phyloP scores from a whole-genome alignment of 2,113 vertebrate species.

The Ploceus nigricollis region DNA sequence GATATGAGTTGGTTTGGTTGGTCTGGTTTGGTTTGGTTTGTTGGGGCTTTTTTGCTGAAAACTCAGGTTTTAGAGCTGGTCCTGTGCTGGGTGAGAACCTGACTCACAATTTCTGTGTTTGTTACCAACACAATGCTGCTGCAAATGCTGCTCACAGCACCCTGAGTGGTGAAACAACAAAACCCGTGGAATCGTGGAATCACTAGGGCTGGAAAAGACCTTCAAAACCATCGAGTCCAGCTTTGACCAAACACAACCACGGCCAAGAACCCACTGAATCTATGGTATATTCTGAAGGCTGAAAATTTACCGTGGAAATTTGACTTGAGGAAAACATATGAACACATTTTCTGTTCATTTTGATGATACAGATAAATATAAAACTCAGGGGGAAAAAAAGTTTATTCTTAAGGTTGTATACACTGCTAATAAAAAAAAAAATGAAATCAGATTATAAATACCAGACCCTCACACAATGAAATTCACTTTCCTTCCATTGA shows the following conservation, averaged over 20 bases:
- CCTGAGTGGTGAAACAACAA: neutral
- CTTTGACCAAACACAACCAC: neutral
- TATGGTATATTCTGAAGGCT: neutral
- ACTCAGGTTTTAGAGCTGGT: neutral
- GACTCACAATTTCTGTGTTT: neutral
- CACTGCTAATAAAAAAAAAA: neutral
- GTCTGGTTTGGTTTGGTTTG: neutral
- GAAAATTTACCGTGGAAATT: neutral
- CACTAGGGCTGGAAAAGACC: neutral
- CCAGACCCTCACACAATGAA: neutral
- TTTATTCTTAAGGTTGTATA: neutral
- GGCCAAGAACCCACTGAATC: neutral
- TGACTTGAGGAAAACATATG: neutral
- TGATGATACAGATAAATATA: neutral
- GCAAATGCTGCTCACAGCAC: neutral
- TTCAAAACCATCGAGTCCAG: neutral
- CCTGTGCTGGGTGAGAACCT: neutral
- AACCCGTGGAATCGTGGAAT: fast-evolving
- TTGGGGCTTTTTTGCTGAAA: neutral
- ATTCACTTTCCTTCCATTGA: neutral
- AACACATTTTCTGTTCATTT: neutral
- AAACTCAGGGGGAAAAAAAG: neutral
- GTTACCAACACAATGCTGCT: neutral
- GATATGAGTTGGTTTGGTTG: neutral
- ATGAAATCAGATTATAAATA: neutral